Evolutionary conservation across 2,888 invertebrate genomes (phyloP), one percentile per base, ranked within the genome.

Genomic region (Noctua pronuba): DNA sequence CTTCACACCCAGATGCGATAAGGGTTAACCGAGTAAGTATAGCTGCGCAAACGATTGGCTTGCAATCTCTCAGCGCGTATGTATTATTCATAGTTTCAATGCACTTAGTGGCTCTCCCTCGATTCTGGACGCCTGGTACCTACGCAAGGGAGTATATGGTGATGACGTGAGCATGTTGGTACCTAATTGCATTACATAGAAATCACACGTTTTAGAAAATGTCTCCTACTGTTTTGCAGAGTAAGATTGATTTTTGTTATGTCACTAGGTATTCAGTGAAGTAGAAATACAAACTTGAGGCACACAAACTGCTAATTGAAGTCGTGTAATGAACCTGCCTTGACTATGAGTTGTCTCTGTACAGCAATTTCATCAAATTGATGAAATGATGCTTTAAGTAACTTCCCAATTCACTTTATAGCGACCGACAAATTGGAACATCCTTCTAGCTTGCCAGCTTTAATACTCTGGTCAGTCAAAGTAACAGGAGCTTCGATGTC

Each of bases 11-110:
- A 13, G 5, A 35, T 38, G 16, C 46, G 49, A 44, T 67, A 44
- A n/a, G 60, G 70, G 64, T 75, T 70, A 72, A 72, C 65, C 13
- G 49, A 38, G 67, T 75, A 52, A 41, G 46, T 65, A 82, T 68
- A 75, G 62, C 62, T 41, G 75, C 62, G 76, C 49, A 77, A 84
- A 41, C 41, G 79, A 84, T 83, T 86, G 87, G 73, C 70, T 82
- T 76, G 80, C 82, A 86, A 88, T 88, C 87, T 86, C 80, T 88
- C 83, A 82, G 67, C 79, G 68, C 41, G 38, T 80, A 86, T 88
- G 86, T 74, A 83, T 88, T 88, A 88, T 88, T 88, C 85, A 88
- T 87, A 78, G 75, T 44, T 72, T 58, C 83, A 87, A 83, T 88
- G 87, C 83, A 87, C 79, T 88, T 80, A 85, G 77, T 74, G 72